Evolutionary conservation across 2,113 vertebrate genomes (phyloP).

Genomic region (Micronisus gabar): DNA sequence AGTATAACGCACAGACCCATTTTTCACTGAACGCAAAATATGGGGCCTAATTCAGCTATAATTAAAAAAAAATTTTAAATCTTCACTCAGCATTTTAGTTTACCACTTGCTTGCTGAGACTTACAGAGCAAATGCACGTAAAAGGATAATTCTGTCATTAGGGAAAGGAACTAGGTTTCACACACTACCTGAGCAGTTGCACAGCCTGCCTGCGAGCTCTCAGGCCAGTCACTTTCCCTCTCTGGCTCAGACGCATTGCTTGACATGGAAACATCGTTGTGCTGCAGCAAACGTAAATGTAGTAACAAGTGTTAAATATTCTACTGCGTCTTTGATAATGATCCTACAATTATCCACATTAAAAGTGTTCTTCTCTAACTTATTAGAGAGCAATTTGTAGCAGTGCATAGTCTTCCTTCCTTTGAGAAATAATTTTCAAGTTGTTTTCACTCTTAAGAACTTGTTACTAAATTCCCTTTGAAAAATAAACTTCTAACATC

Average conservation of each 20-base stretch:
- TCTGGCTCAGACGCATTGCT: background rate
- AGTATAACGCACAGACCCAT: accelerated
- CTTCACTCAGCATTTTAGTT: background rate
- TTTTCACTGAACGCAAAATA: background rate
- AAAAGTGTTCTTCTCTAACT: background rate
- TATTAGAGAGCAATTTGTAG: background rate
- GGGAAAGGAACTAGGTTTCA: background rate
- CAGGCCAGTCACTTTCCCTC: background rate
- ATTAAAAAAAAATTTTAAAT: background rate
- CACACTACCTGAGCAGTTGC: accelerated
- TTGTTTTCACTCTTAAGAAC: background rate
- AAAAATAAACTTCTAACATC: background rate
- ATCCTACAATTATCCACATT: background rate
- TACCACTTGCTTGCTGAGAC: background rate
- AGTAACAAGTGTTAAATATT: background rate
- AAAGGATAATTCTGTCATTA: background rate
- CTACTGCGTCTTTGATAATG: background rate
- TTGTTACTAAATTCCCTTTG: background rate
- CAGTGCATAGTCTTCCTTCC: accelerated
- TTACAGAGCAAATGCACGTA: background rate
- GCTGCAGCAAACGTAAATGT: background rate
- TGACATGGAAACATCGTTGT: background rate
- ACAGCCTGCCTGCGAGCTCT: background rate
- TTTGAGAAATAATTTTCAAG: background rate
- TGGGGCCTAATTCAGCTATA: background rate